phyloP scores from a whole-genome alignment of 2,113 vertebrate species.

The Coracopsis vasa region DNA sequence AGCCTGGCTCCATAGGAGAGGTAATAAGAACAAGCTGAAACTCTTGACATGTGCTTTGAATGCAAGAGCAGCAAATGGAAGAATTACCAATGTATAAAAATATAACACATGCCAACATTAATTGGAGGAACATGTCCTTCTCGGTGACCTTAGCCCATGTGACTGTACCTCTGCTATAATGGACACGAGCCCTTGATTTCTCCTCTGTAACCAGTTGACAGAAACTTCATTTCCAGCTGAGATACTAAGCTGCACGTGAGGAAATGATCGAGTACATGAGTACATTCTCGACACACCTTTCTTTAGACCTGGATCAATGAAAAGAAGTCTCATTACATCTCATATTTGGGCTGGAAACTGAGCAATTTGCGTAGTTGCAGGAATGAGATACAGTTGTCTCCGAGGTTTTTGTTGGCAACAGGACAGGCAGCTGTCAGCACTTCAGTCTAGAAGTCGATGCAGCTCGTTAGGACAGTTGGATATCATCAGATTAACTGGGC shows the following conservation, averaged over 20 bases:
- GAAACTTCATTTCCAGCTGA: not conserved
- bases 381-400: constrained; percentile 40
- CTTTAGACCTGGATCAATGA: constrained; percentile 5
- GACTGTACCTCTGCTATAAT: not conserved
- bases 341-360: constrained; percentile 46
- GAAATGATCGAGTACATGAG: not conserved
- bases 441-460: constrained; percentile 48
- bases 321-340: not conserved
- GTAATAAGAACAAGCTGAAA: not conserved
- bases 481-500: constrained; percentile 61
- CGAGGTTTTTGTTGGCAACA: constrained; percentile 46
- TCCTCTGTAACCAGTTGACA: not conserved
- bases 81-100: constrained; percentile 34
- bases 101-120: constrained; percentile 45
- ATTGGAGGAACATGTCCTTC: constrained; percentile 35
- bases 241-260: constrained; percentile 6
- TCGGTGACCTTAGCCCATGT: not conserved
- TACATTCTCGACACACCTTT: constrained; percentile 8
- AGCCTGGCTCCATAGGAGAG: not conserved
- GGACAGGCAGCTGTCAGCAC: constrained; percentile 54
- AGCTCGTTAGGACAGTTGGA: constrained; percentile 63
- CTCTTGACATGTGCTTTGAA: not conserved
- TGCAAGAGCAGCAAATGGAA: constrained; percentile 6
- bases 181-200: not conserved
- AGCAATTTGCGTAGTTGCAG: constrained; percentile 13